Evolutionary conservation across 2,888 invertebrate species (phyloP).

Genomic region (Disparrhopalites patrizii): DNA sequence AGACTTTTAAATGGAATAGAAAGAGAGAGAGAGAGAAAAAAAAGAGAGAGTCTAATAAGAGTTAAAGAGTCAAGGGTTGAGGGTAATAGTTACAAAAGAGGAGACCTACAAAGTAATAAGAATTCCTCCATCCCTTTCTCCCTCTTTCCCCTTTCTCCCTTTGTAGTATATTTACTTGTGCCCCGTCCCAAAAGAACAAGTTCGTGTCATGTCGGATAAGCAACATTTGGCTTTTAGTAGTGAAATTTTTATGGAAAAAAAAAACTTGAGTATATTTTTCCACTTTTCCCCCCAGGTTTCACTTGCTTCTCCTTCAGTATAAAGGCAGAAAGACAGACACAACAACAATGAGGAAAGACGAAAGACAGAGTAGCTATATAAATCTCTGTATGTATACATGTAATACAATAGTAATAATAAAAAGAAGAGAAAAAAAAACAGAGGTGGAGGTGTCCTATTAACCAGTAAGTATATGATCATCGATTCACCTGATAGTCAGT

Average conservation of each 20-base stretch:
- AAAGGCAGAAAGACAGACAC: background rate
- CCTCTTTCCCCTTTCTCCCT: too few relatives aligned
- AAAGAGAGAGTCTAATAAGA: too few relatives aligned
- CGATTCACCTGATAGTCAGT: too few relatives aligned
- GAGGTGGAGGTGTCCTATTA: slow-evolving; percentile 14
- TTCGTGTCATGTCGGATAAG: slow-evolving; percentile 24
- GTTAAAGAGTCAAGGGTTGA: too few relatives aligned
- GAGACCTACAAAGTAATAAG: too few relatives aligned
- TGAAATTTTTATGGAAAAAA: slow-evolving; percentile 24
- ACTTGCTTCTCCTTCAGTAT: background rate
- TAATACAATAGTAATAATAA: too few relatives aligned
- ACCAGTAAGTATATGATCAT: background rate
- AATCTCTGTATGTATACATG: background rate
- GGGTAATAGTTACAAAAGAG: too few relatives aligned
- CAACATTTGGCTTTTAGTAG: slow-evolving; percentile 22
- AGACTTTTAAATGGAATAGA: too few relatives aligned
- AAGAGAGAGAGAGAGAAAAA: too few relatives aligned
- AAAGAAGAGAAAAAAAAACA: too few relatives aligned
- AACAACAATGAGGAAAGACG: background rate
- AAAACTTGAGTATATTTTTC: background rate
- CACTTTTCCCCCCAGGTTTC: slow-evolving; percentile 1
- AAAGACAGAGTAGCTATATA: background rate
- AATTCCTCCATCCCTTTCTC: too few relatives aligned
- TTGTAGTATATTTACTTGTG: too few relatives aligned
- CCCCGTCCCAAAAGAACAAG: slow-evolving; percentile 15